phyloP scores from a whole-genome alignment of 2,113 vertebrate species.

The Copsychus sechellarum region DNA sequence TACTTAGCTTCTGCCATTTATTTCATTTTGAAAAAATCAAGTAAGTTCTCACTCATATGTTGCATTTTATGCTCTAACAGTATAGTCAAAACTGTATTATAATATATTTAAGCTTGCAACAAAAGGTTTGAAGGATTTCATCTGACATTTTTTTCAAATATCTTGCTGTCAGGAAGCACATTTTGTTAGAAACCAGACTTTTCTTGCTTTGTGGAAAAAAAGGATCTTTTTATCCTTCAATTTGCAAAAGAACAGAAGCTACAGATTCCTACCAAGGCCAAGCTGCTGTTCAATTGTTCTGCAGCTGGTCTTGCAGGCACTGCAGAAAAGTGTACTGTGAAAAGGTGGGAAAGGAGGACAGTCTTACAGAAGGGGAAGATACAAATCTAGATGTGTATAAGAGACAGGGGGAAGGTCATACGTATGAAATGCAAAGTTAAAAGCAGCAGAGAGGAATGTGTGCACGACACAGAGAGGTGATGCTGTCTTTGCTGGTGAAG shows the following conservation, averaged over 20 bases:
- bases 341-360: slow-evolving; percentile 11
- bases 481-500: neutral
- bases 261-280: neutral
- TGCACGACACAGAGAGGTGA: neutral
- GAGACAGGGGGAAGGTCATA: neutral
- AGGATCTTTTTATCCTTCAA: neutral
- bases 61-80: neutral
- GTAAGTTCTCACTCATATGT: neutral
- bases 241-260: neutral
- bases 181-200: neutral
- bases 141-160: neutral
- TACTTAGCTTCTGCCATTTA: neutral
- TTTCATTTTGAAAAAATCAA: neutral
- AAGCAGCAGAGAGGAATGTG: neutral
- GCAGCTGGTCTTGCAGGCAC: neutral
- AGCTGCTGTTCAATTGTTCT: neutral
- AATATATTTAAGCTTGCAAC: neutral
- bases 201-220: neutral
- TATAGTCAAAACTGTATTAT: neutral
- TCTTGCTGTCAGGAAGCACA: neutral
- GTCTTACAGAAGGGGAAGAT: neutral
- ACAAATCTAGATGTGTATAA: no score
- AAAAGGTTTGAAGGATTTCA: neutral
- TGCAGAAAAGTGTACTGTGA: neutral
- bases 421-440: neutral